Conservation (phyloP, 1,140 invertebrate genomes). For the Dreissena polymorpha region DNA sequence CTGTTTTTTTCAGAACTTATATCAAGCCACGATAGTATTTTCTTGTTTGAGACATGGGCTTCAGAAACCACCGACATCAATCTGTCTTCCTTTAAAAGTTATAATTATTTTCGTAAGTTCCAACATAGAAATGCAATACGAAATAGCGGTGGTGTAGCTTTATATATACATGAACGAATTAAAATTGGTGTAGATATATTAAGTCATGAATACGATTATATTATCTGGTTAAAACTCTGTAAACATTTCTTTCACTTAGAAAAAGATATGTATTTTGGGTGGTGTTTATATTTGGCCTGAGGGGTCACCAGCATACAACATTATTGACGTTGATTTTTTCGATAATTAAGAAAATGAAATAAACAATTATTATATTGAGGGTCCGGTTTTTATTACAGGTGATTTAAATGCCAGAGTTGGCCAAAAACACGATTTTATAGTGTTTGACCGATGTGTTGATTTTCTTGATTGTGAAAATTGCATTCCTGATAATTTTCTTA, state of each 20-base stretch:
- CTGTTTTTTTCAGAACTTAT: not conserved
- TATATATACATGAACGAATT: not conserved
- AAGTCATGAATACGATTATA: slow-evolving; percentile 9
- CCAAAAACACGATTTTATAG: not conserved
- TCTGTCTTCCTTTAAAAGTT: slow-evolving; percentile 1
- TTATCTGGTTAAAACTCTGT: slow-evolving; percentile 24
- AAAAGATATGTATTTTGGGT: slow-evolving; percentile 7
- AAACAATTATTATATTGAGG: not conserved
- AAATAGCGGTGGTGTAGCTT: slow-evolving; percentile 14
- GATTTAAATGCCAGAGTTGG: slow-evolving; percentile 22
- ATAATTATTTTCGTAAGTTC: slow-evolving; percentile 17
- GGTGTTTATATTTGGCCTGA: slow-evolving; percentile 13
- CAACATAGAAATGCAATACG: slow-evolving; percentile 10
- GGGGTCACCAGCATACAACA: slow-evolving; percentile 17
- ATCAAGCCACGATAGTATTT: slow-evolving; percentile 21
- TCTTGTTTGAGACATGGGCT: slow-evolving; percentile 22
- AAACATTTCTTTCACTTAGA: not conserved
- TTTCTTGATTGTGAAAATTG: slow-evolving; percentile 16
- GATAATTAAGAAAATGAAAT: not conserved
- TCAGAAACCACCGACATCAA: not conserved
- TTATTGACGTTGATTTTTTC: slow-evolving; percentile 2
- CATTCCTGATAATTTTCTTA: slow-evolving; percentile 4
- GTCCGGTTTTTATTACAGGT: slow-evolving; percentile 11
- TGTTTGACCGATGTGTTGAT: not conserved
- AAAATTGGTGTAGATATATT: not conserved